phyloP scores from a whole-genome alignment of 2,113 vertebrate species.

The Nerophis lumbriciformis region DNA sequence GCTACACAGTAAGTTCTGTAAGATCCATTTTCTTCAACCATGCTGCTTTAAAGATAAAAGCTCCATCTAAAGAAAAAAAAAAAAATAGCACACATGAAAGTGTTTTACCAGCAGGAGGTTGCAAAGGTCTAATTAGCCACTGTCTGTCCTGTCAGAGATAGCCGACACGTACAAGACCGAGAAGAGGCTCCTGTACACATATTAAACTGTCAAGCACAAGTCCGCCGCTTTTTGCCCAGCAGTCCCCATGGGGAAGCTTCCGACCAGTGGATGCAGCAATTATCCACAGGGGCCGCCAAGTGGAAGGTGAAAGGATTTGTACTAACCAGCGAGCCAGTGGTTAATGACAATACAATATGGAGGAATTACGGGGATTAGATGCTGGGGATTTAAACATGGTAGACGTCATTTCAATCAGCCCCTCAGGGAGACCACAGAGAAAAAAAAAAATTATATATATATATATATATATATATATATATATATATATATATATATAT shows the following conservation, averaged over 20 bases:
- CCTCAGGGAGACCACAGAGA: constrained; percentile 5
- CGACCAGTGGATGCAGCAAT: constrained; percentile 68
- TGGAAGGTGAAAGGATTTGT: constrained; percentile 59
- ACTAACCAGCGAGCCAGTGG: constrained; percentile 59
- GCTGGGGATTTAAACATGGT: constrained; percentile 45
- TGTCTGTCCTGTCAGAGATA: constrained; percentile 34
- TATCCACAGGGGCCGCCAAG: constrained; percentile 60
- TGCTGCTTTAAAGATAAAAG: constrained; percentile 24
- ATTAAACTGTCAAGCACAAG: constrained; percentile 40
- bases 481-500: too few species aligned
- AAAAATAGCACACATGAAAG: constrained; percentile 43
- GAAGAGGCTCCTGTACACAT: constrained; percentile 28
- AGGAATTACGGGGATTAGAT: constrained; percentile 65
- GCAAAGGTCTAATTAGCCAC: constrained; percentile 60
- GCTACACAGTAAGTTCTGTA: too few species aligned
- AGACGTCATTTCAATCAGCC: constrained; percentile 48
- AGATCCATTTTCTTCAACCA: too few species aligned
- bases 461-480: too few species aligned
- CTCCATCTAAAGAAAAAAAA: constrained; percentile 21
- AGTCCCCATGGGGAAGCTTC: constrained; percentile 39
- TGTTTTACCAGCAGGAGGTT: constrained; percentile 52
- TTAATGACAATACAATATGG: constrained; percentile 67
- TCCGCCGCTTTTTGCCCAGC: constrained; percentile 39
- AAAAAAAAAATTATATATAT: too few species aligned
- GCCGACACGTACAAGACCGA: constrained; percentile 49